Conservation (phyloP, 2,797 vertebrate genomes). For the Tiaroga cobitis region DNA sequence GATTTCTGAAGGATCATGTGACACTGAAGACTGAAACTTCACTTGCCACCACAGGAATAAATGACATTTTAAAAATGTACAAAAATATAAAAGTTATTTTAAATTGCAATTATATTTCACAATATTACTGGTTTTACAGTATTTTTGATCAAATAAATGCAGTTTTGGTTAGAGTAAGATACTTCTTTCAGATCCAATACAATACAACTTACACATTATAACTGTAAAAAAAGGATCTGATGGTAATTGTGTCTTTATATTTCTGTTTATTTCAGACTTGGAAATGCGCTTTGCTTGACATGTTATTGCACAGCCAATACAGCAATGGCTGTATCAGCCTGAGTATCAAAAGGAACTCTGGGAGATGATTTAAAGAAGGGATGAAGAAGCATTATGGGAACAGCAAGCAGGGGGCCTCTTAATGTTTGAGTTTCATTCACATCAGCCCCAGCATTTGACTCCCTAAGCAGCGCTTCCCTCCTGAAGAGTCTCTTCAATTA, state of each 20-base stretch:
- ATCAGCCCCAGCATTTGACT: conserved; percentile 31
- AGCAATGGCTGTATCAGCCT: conserved; percentile 1
- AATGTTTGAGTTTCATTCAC: conserved; percentile 43
- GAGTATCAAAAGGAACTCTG: neutral
- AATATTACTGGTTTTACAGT: too few relatives aligned
- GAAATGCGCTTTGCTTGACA: neutral
- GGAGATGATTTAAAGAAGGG: conserved; percentile 38
- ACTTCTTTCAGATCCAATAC: neutral
- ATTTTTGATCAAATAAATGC: neutral
- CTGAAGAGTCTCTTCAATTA: conserved; percentile 49
- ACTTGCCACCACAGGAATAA: neutral
- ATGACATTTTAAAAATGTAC: too few relatives aligned
- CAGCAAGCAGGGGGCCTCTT: conserved; percentile 17
- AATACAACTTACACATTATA: too few relatives aligned
- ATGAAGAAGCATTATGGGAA: conserved; percentile 27
- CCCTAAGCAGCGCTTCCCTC: conserved; percentile 12
- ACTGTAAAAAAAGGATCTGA: neutral
- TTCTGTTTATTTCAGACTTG: conserved; percentile 20
- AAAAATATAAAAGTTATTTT: too few relatives aligned
- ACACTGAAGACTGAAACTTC: too few relatives aligned
- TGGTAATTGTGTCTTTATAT: neutral
- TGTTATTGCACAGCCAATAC: conserved; percentile 12
- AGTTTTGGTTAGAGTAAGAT: neutral
- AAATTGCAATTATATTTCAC: too few relatives aligned
- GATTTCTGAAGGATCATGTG: neutral